Evolutionary conservation across 2,888 invertebrate species (phyloP).

Genomic region (Polymixis flavicincta): DNA sequence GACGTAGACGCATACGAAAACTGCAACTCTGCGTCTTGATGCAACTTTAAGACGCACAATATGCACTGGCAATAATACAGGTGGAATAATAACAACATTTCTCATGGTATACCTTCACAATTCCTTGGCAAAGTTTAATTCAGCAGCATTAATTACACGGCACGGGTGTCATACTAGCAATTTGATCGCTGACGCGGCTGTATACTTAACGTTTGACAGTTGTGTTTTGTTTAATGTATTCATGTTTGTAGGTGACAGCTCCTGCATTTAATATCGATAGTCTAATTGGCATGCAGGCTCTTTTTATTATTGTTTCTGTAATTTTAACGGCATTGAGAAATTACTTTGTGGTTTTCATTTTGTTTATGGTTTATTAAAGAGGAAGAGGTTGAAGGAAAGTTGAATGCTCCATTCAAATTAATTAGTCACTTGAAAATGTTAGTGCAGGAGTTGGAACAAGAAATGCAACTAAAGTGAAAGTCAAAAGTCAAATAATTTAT

Average conservation of each 20-base stretch:
- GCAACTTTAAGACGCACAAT: neutral
- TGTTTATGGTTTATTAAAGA: neutral
- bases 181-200: constrained; percentile 8
- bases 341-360: neutral
- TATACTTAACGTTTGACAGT: neutral
- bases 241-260: too few species aligned
- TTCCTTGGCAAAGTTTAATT: neutral
- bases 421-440: neutral
- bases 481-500: too few species aligned
- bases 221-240: too few species aligned
- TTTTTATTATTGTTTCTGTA: too few species aligned
- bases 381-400: too few species aligned
- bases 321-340: neutral
- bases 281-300: too few species aligned
- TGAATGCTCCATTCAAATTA: neutral
- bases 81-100: constrained; percentile 18
- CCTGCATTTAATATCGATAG: too few species aligned
- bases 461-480: too few species aligned
- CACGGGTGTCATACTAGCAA: neutral
- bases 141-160: constrained; percentile 14
- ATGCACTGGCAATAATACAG: constrained; percentile 8
- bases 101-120: neutral
- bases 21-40: neutral
- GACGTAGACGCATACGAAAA: neutral
- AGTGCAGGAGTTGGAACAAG: neutral